Evolutionary conservation across 2,888 invertebrate genomes (phyloP), one percentile per base, ranked within the genome.

Genomic region (Brenthis ino): DNA sequence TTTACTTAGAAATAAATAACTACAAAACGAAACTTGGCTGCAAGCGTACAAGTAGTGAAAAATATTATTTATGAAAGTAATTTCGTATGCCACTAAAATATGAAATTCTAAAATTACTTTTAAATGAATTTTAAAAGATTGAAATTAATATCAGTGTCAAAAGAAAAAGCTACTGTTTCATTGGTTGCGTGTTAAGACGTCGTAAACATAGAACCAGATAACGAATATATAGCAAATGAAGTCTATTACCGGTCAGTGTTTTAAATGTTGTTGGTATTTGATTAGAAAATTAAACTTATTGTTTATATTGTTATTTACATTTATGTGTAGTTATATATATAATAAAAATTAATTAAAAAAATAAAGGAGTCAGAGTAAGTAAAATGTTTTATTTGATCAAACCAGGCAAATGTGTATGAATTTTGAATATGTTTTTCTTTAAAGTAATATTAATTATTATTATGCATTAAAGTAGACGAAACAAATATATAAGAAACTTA

Each of bases 201-300:
- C 78, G 75, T 84, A 82, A 82, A 81, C 75, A 77, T 75, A 66
- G 68, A 70, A 68, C 75, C 64, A 69, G 74, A 74, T 68, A 73
- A 74, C 71, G 60, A 63, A 57, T 63, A 66, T 64, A 64, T 64
- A 60, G 63, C 63, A 61, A 65, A 66, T 61, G 69, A 67, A 66
- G 73, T 74, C 64, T 55, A 68, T 68, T 75, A 67, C 68, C 69
- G 66, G 69, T 71, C 69, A 66, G 78, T 81, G 81, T 76, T 37
- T 63, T 20, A 24, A 48, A 13, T 16, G 2, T 11, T 60, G 16
- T 16, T 28, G n/a, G 11, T 43, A 43, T 33, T 14, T 16, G 50
- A 28, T 28, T 50, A 50, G 50, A 50, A 33, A 33, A 1, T n/a
- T 12, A 50, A 50, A 16, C 33, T 16, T 57, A 57, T 16, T 0